Evolutionary conservation across 2,888 invertebrate genomes (phyloP).

Genomic region (Opisthograptis luteolata): DNA sequence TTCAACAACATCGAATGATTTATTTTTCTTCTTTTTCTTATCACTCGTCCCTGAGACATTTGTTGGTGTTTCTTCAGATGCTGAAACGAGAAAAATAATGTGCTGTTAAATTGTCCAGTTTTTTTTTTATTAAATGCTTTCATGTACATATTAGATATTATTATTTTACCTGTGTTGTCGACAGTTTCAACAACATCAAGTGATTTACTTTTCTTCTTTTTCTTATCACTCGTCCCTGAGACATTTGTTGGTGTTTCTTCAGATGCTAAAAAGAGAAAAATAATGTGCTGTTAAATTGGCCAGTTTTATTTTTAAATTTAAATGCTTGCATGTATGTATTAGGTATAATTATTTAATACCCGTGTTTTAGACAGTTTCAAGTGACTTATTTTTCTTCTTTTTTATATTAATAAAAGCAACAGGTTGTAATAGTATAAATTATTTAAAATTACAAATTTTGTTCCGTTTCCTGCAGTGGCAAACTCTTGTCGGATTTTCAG

Average conservation of each 20-base stretch:
- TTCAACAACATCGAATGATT: conserved; percentile 17
- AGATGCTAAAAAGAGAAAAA: not conserved
- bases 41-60: conserved; percentile 37
- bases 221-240: conserved; percentile 9
- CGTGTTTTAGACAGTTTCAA: no score
- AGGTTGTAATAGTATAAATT: no score
- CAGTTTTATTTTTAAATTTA: no score
- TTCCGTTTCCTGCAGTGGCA: no score
- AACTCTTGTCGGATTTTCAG: no score
- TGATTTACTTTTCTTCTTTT: conserved; percentile 21
- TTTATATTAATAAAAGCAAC: no score
- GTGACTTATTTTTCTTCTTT: no score
- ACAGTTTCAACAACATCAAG: conserved; percentile 11
- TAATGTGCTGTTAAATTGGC: no score
- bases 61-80: conserved; percentile 4
- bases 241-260: not conserved
- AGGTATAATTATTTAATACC: no score
- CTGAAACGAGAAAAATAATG: not conserved
- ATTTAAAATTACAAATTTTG: no score
- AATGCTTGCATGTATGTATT: no score
- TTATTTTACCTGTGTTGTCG: conserved; percentile 4
- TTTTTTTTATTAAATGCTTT: not conserved
- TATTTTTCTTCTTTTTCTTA: conserved; percentile 47
- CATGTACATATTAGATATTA: not conserved
- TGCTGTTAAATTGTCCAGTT: not conserved